Percentiles rank a stretch among this genome's conserved stretches.
These are phyloP conservation scores for Dallia pectoralis DNA, from an alignment of 2,797 vertebrate genomes.

Conservation along the genomic window DNA sequence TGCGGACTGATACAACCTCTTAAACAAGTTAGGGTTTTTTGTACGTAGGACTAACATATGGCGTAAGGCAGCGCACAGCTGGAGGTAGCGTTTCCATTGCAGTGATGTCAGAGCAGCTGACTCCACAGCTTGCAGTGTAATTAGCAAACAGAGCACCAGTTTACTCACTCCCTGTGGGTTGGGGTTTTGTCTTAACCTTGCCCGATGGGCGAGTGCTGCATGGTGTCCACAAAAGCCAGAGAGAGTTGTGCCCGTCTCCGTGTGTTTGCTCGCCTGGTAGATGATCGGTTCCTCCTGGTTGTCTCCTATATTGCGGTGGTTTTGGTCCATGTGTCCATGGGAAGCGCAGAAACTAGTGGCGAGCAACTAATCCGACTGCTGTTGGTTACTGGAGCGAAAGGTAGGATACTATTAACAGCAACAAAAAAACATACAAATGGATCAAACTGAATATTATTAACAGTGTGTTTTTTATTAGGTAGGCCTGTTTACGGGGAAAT, in stretches of 20 bases:
- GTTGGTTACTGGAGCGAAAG: conserved; percentile 39
- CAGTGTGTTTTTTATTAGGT: neutral
- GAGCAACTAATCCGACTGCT: conserved; percentile 42
- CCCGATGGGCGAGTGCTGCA: conserved; percentile 51
- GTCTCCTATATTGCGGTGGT: conserved; percentile 21
- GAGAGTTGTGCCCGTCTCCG: conserved; percentile 3
- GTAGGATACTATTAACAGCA: conserved; percentile 43
- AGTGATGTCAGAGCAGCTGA: conserved; percentile 99
- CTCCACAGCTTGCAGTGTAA: conserved; percentile 95
- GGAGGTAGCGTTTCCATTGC: conserved; percentile 99
- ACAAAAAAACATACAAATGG: conserved; percentile 7
- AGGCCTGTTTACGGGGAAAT: neutral
- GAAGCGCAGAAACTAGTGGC: conserved; percentile 50
- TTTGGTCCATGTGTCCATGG: conserved; percentile 32
- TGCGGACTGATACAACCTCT: neutral
- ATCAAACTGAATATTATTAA: neutral
- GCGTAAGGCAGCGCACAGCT: conserved; percentile 99
- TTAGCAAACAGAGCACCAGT: conserved; percentile 87
- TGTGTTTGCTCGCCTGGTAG: conserved; percentile 22
- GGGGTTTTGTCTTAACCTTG: conserved; percentile 63
- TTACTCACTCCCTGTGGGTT: conserved; percentile 65
- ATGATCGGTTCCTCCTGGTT: conserved; percentile 21
- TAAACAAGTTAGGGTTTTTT: conserved; percentile 71
- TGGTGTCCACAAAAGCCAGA: conserved; percentile 36
- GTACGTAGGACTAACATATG: conserved; percentile 87